phyloP scores from a whole-genome alignment of 2,113 vertebrate genomes.

The Pimephales promelas region DNA sequence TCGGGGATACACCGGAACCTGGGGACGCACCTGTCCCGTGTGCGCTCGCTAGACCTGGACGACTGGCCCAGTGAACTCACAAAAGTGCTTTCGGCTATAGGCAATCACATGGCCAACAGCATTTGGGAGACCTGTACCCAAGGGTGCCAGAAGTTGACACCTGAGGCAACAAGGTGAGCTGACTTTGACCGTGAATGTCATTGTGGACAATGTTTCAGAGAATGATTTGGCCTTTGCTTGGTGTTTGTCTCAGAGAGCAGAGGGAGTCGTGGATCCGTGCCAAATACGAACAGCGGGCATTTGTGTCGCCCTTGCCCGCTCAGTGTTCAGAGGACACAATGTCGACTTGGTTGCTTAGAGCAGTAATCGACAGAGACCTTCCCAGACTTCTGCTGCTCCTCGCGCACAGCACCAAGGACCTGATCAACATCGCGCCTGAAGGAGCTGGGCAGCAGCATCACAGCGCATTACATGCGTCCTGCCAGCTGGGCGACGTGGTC shows the following conservation, averaged over 20 bases:
- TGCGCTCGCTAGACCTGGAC: conserved; percentile 93
- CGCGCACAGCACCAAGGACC: conserved; percentile 90
- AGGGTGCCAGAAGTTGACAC: conserved; percentile 85
- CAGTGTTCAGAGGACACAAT: conserved; percentile 63
- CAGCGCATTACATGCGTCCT: conserved; percentile 87
- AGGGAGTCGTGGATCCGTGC: conserved; percentile 93
- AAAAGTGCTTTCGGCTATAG: conserved; percentile 89
- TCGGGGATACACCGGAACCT: conserved; percentile 95
- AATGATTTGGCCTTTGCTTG: neutral
- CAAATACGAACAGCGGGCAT: conserved; percentile 91
- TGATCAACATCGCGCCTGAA: conserved; percentile 76
- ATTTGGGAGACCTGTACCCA: conserved; percentile 91
- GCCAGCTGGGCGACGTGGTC: conserved; percentile 87
- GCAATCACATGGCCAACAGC: conserved; percentile 90
- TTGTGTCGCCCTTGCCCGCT: conserved; percentile 81
- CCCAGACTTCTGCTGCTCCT: conserved; percentile 85
- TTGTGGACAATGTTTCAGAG: neutral
- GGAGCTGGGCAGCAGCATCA: conserved; percentile 67
- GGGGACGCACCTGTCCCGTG: conserved; percentile 93
- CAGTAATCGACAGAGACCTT: conserved; percentile 84
- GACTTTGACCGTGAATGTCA: neutral
- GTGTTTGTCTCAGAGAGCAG: conserved; percentile 80
- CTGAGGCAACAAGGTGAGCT: conserved; percentile 82
- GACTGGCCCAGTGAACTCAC: conserved; percentile 94
- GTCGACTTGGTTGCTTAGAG: conserved; percentile 77